Percentiles rank a stretch among this genome's conserved stretches.
These are phyloP conservation scores for Drosophila diplacantha DNA, from an alignment of 2,888 invertebrate species.

Conservation along the genomic window DNA sequence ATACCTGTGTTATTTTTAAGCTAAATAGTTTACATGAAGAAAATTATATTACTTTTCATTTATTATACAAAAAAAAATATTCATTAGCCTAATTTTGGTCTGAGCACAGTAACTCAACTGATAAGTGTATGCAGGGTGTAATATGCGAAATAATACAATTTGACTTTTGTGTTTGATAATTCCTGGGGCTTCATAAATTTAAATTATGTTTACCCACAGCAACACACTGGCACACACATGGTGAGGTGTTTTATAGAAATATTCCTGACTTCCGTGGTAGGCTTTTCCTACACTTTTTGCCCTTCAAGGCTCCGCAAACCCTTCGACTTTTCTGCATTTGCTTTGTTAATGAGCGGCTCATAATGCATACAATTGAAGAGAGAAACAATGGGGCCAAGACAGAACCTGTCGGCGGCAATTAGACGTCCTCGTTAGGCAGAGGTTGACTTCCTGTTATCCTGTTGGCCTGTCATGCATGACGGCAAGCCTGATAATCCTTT, in stretches of 20 bases:
- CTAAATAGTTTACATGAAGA: no score
- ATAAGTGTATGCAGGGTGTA: constrained; percentile 9
- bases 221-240: constrained; percentile 8
- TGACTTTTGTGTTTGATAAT: constrained; percentile 20
- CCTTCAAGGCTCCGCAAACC: constrained; percentile 12
- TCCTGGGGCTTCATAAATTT: constrained; percentile 59
- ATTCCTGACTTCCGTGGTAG: constrained; percentile 19
- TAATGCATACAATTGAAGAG: constrained; percentile 67
- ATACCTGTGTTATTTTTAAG: no score
- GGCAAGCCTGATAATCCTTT: constrained; percentile 64
- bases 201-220: constrained; percentile 54
- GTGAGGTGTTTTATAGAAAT: constrained; percentile 36
- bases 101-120: no score
- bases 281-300: constrained; percentile 31
- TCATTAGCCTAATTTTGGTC: neutral
- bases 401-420: constrained; percentile 55
- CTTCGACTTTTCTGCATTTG: constrained; percentile 66
- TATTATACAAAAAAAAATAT: neutral
- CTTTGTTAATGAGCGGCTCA: constrained; percentile 69
- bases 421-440: constrained; percentile 65
- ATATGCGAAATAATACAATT: constrained; percentile 5
- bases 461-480: constrained; percentile 45
- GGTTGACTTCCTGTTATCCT: constrained; percentile 66
- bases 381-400: constrained; percentile 47
- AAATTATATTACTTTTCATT: neutral